phyloP scores from a whole-genome alignment of 2,888 invertebrate genomes.

The Lasioglossum villosulum region DNA sequence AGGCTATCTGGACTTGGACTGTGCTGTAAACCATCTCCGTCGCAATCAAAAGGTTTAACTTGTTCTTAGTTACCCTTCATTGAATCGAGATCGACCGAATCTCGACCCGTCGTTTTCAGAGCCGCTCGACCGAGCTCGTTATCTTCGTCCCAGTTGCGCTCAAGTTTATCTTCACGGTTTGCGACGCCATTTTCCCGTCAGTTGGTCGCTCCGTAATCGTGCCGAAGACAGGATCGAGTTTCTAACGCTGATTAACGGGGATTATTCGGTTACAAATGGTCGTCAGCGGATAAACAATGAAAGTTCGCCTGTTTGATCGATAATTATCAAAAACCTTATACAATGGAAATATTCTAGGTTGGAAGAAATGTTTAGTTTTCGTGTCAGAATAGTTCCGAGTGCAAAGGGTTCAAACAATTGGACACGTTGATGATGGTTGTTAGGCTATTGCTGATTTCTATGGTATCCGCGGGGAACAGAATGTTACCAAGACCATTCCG shows the following conservation, averaged over 20 bases:
- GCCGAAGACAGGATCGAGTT: constrained; percentile 5
- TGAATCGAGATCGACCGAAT: constrained; percentile 34
- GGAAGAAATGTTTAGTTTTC: too few relatives aligned
- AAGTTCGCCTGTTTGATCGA: neutral
- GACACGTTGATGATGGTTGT: neutral
- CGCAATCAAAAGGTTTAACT: neutral
- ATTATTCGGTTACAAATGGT: constrained; percentile 36
- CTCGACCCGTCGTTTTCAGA: constrained; percentile 40
- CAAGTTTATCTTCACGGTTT: constrained; percentile 53
- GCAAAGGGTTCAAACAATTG: neutral
- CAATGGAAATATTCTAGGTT: too few relatives aligned
- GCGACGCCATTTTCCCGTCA: constrained; percentile 16
- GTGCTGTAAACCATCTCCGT: neutral
- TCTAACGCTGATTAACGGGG: constrained; percentile 34
- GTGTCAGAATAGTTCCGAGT: too few relatives aligned
- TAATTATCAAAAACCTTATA: too few relatives aligned
- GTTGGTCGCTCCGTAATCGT: neutral
- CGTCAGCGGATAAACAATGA: neutral
- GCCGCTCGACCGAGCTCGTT: constrained; percentile 45
- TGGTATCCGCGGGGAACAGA: neutral
- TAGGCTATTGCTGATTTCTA: neutral
- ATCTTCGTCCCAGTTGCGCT: constrained; percentile 56
- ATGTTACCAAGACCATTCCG: neutral
- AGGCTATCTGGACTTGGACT: neutral
- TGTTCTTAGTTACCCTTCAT: constrained; percentile 32